Evolutionary conservation across 2,797 vertebrate species (phyloP).

Genomic region (Novumbra hubbsi): DNA sequence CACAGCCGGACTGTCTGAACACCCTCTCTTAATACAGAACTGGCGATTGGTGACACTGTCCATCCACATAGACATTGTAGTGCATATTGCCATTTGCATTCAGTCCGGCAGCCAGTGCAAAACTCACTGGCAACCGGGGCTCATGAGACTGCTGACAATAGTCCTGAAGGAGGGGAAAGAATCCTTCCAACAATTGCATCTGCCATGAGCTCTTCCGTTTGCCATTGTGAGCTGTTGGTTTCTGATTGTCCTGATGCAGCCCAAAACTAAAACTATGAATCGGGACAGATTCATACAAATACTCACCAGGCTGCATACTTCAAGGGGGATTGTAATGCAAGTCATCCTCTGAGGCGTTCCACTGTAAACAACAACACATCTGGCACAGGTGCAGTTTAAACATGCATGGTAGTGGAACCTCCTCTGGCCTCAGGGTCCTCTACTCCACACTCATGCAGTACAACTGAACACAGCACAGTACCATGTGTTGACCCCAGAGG

Average conservation of each 20-base stretch:
- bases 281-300: constrained; percentile 62
- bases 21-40: constrained; percentile 62
- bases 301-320: constrained; percentile 29
- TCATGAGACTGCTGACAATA: constrained; percentile 35
- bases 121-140: constrained; percentile 19
- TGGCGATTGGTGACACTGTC: constrained; percentile 51
- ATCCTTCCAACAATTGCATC: constrained; percentile 38
- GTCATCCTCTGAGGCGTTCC: constrained; percentile 42
- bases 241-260: constrained; percentile 63
- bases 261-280: constrained; percentile 52
- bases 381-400: constrained; percentile 28
- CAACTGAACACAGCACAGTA: constrained; percentile 32
- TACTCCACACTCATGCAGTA: constrained; percentile 41
- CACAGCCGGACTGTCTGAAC: constrained; percentile 54
- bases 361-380: constrained; percentile 19
- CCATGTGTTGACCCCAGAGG: constrained; percentile 45
- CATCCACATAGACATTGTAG: constrained; percentile 63
- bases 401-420: constrained; percentile 56
- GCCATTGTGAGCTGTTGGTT: constrained; percentile 53
- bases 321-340: constrained; percentile 62
- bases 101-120: constrained; percentile 58
- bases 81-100: constrained; percentile 64
- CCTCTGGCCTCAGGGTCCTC: constrained; percentile 35
- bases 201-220: constrained; percentile 38
- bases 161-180: constrained; percentile 44